Conservation (phyloP, 2,113 vertebrate genomes). For the Leptobrachium ailaonicum region DNA sequence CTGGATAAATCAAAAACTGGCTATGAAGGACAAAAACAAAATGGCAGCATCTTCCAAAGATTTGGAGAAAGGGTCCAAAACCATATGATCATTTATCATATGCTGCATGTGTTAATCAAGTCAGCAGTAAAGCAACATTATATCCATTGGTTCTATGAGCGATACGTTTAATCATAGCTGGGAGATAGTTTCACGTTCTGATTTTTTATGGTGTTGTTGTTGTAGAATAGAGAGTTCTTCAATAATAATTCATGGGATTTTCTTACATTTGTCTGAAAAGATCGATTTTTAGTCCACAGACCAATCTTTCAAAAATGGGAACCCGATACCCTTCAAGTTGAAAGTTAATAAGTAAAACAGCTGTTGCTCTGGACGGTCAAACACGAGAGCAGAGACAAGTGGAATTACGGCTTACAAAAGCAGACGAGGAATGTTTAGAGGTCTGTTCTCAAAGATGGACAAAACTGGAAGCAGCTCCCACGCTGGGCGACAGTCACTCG, state of each 20-base stretch:
- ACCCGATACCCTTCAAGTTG: constrained; percentile 40
- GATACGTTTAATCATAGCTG: background rate
- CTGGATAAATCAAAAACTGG: too few species aligned
- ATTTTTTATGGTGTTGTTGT: background rate
- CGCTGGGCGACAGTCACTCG: too few species aligned
- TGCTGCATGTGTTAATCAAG: too few species aligned
- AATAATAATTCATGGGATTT: constrained; percentile 20
- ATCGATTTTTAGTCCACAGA: constrained; percentile 17
- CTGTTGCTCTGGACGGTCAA: constrained; percentile 26
- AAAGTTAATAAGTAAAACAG: constrained; percentile 46
- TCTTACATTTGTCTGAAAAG: constrained; percentile 22
- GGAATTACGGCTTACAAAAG: constrained; percentile 24
- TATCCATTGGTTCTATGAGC: too few species aligned
- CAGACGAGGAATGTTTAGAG: constrained; percentile 36
- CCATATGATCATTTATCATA: too few species aligned
- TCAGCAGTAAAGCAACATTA: too few species aligned
- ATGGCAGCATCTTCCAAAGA: too few species aligned
- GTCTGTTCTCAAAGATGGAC: background rate
- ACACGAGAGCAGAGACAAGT: constrained; percentile 40
- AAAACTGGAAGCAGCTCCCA: background rate
- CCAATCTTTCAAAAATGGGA: constrained; percentile 13
- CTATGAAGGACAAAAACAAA: too few species aligned
- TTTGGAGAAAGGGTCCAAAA: too few species aligned
- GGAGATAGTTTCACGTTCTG: constrained; percentile 9
- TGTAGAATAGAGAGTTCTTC: background rate